Conservation (phyloP, 2,797 vertebrate species). For the Hafferia zeledoni region DNA sequence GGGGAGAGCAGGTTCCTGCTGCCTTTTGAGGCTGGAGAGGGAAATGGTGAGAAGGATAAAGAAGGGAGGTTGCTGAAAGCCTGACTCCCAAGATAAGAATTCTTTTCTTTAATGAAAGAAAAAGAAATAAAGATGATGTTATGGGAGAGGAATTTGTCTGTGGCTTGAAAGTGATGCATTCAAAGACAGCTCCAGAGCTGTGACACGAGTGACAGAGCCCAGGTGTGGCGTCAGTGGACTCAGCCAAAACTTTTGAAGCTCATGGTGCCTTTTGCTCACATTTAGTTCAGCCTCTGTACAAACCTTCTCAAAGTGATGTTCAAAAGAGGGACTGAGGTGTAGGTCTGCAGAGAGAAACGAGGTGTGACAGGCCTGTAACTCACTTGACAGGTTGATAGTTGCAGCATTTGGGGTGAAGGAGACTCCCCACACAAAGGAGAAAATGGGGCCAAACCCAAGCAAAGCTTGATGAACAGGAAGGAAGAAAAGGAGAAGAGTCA, state of each 20-base stretch:
- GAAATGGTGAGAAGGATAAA: neutral
- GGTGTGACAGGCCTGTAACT: neutral
- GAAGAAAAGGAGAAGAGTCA: neutral
- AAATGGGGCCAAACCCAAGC: neutral
- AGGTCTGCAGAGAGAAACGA: neutral
- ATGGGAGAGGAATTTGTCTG: neutral
- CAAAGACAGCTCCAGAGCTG: neutral
- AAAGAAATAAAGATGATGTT: neutral
- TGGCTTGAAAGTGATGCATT: neutral
- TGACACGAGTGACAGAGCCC: neutral
- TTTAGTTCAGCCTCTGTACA: neutral
- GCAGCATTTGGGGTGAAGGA: neutral
- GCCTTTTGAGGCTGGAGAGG: neutral
- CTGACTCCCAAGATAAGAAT: neutral
- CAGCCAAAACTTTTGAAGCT: neutral
- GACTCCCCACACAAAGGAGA: neutral
- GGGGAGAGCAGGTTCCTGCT: neutral
- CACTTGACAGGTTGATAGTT: neutral
- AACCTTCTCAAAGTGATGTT: neutral
- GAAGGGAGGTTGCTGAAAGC: neutral
- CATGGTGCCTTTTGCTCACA: neutral
- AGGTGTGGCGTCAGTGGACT: neutral
- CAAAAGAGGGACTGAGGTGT: neutral
- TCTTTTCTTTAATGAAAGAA: neutral
- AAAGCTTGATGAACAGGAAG: neutral